phyloP scores from a whole-genome alignment of 2,888 invertebrate species.

The Linyphia triangularis region DNA sequence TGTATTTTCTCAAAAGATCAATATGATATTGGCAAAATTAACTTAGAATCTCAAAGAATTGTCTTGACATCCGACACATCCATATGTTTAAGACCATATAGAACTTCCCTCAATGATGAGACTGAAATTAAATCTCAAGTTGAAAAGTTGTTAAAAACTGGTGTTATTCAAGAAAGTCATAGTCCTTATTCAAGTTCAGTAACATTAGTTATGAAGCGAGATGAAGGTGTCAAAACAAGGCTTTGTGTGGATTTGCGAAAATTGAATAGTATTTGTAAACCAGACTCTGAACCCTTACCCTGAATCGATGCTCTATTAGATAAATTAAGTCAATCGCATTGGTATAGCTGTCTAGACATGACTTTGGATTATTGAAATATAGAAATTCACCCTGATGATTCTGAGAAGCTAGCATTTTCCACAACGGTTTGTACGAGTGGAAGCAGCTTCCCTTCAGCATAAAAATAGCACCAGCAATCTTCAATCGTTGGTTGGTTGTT shows the following conservation, averaged over 20 bases:
- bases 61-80: background rate
- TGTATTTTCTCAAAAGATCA: background rate
- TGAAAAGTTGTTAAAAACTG: background rate
- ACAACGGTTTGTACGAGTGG: background rate
- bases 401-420: background rate
- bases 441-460: background rate
- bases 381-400: background rate
- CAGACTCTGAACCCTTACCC: background rate
- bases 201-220: background rate
- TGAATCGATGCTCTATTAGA: background rate
- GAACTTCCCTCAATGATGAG: background rate
- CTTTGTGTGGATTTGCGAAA: background rate
- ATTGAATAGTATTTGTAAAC: background rate
- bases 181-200: background rate
- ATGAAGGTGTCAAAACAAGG: background rate
- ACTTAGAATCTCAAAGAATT: background rate
- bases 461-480: too few relatives aligned
- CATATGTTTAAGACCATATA: background rate
- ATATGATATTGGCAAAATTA: background rate
- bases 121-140: background rate
- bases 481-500: too few relatives aligned
- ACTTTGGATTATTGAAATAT: background rate
- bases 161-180: background rate
- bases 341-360: background rate
- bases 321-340: background rate